A percentile compares a stretch with the other conserved stretches of the same genome.
phyloP scores from a whole-genome alignment of 2,113 vertebrate species.

The Drymodes brunneopygia region DNA sequence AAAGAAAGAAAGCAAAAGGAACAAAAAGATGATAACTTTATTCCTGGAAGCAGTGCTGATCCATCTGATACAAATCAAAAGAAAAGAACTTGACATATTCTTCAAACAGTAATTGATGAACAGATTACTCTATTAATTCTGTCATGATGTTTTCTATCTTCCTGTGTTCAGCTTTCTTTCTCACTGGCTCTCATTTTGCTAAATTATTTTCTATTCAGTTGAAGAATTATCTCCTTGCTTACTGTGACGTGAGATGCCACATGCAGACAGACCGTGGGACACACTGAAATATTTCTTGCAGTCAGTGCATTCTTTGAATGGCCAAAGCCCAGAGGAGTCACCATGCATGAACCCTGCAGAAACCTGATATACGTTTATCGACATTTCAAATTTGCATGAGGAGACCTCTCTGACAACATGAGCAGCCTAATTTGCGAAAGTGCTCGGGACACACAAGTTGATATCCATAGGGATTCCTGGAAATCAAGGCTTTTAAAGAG shows the following conservation, averaged over 20 bases:
- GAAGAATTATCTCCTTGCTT: background rate
- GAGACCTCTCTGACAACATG: background rate
- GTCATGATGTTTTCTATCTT: background rate
- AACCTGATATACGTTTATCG: background rate
- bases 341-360: background rate
- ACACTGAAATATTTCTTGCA: background rate
- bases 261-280: accelerated
- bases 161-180: background rate
- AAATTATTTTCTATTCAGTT: background rate
- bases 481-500: background rate
- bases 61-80: background rate
- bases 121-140: background rate
- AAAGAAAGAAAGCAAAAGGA: background rate
- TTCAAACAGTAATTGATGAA: background rate
- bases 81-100: background rate
- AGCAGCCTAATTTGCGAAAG: background rate
- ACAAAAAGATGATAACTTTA: background rate
- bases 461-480: background rate
- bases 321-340: background rate
- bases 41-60: background rate
- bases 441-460: background rate
- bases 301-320: background rate
- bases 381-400: background rate
- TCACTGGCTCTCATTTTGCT: background rate
- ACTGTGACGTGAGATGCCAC: background rate